A percentile compares a stretch with the other conserved stretches of the same genome.
Evolutionary conservation across 2,113 vertebrate species (phyloP).

Genomic region (Choloepus hoffmanni): DNA sequence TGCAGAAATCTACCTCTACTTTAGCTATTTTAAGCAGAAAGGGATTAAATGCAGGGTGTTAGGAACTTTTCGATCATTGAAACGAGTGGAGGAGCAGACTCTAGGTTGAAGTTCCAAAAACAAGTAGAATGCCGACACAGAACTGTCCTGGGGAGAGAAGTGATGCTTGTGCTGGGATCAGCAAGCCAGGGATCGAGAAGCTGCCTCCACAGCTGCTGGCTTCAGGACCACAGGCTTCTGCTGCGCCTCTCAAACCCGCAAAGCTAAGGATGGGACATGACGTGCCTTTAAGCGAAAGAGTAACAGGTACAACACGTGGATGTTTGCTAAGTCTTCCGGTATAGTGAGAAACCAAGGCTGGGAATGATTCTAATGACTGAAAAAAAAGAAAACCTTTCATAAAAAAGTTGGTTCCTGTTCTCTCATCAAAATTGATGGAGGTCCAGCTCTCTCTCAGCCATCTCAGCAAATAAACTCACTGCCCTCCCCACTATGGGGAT

Average conservation of each 20-base stretch:
- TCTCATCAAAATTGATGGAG: neutral
- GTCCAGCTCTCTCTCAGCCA: too few relatives aligned
- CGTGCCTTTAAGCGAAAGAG: neutral
- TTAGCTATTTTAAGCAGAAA: neutral
- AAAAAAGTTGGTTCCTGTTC: neutral
- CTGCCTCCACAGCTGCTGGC: too few relatives aligned
- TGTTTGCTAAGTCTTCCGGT: neutral
- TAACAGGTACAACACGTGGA: neutral
- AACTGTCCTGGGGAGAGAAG: neutral
- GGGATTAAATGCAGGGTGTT: neutral
- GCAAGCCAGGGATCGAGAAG: neutral
- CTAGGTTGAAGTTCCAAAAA: neutral
- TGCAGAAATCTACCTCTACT: neutral
- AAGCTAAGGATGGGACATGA: neutral
- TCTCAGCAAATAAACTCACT: too few relatives aligned
- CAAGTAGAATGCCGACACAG: neutral
- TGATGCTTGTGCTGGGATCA: neutral
- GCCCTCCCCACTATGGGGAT: too few relatives aligned
- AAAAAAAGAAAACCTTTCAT: neutral
- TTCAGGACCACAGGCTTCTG: neutral
- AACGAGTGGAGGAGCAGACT: neutral
- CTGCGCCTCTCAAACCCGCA: neutral
- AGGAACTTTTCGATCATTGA: accelerated
- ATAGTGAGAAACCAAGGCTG: too few relatives aligned
- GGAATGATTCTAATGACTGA: too few relatives aligned